Percentiles rank a stretch among this genome's conserved stretches.
Evolutionary conservation across 1,140 invertebrate species (phyloP).

Genomic region (Vollenhovia emeryi): DNA sequence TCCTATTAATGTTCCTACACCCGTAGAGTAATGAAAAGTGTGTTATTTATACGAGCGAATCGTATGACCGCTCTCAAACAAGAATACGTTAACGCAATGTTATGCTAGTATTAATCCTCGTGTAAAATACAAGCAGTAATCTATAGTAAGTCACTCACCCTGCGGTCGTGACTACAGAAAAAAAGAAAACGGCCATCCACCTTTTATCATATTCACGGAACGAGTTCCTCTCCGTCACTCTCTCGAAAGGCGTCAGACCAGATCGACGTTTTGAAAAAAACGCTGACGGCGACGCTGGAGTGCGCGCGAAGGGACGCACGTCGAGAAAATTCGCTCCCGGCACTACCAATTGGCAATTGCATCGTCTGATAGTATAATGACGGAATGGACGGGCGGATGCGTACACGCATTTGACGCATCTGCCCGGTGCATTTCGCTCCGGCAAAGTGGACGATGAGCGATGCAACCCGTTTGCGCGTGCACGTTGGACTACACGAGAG

Average conservation of each 20-base stretch:
- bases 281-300: conserved; percentile 56
- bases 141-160: conserved; percentile 34
- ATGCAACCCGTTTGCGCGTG: conserved; percentile 41
- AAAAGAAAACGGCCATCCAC: conserved; percentile 6
- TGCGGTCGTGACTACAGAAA: background rate
- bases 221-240: conserved; percentile 46
- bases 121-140: conserved; percentile 25
- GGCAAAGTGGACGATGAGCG: conserved; percentile 59
- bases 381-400: conserved; percentile 70
- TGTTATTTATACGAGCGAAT: background rate
- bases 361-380: conserved; percentile 81
- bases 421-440: conserved; percentile 65
- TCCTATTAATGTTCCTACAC: too few species aligned
- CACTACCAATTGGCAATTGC: conserved; percentile 79
- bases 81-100: background rate
- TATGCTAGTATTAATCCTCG: conserved; percentile 4
- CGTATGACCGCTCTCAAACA: background rate
- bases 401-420: conserved; percentile 66
- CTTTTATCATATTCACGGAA: conserved; percentile 57
- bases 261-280: conserved; percentile 57
- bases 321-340: conserved; percentile 71
- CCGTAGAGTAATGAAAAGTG: too few species aligned
- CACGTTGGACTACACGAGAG: background rate
- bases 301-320: conserved; percentile 56
- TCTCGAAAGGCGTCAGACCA: conserved; percentile 57